These are phyloP conservation scores for Protobothrops mucrosquamatus DNA, from an alignment of 2,113 vertebrate species.

Conservation along the genomic window DNA sequence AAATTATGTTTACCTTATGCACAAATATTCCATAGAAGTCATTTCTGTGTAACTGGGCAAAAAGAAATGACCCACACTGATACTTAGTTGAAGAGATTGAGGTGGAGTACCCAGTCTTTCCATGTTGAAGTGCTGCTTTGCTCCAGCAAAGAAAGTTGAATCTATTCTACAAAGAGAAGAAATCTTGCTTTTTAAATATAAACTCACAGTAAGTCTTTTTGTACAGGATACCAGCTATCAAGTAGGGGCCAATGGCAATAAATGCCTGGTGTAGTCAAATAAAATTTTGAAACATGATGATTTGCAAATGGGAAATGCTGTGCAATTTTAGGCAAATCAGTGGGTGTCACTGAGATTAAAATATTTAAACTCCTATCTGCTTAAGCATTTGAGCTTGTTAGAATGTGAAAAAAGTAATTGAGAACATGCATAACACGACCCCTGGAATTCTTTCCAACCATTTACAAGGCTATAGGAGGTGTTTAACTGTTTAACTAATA, in stretches of 20 bases:
- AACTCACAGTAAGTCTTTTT: neutral
- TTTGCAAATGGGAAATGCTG: neutral
- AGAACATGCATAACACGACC: neutral
- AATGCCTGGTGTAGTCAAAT: neutral
- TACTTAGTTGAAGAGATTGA: neutral
- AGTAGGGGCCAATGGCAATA: neutral
- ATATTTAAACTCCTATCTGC: neutral
- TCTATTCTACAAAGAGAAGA: neutral
- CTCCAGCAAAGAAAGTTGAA: neutral
- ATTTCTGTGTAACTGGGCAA: neutral
- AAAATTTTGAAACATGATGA: neutral
- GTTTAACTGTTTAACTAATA: neutral
- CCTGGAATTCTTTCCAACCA: neutral
- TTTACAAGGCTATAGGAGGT: neutral
- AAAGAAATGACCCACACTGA: neutral
- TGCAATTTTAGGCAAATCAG: neutral
- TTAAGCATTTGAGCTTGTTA: neutral
- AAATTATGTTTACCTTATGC: neutral
- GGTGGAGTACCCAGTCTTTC: neutral
- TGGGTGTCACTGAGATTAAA: neutral
- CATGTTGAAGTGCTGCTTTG: neutral
- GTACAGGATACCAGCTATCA: neutral
- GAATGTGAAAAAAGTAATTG: neutral
- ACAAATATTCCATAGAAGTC: neutral
- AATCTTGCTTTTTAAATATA: neutral